Conservation (phyloP, 1,140 invertebrate genomes). For the Cheumatopsyche charites region DNA sequence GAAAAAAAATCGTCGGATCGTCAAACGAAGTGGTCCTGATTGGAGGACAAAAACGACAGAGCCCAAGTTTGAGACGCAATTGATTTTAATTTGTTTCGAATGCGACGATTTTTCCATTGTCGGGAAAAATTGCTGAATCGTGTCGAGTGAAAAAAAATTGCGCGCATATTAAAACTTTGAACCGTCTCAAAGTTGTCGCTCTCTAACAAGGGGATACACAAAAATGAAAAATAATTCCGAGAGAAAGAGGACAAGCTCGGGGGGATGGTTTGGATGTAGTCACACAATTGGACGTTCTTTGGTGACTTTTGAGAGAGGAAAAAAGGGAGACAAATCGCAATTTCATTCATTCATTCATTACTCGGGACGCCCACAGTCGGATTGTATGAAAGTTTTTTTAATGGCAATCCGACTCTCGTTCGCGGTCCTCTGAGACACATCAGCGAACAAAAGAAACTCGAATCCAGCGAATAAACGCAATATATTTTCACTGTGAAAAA, state of each 20-base stretch:
- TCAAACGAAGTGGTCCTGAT: too few species aligned
- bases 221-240: not conserved
- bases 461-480: slow-evolving; percentile 2
- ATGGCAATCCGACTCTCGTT: slow-evolving; percentile 33
- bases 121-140: too few species aligned
- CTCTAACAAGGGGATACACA: slow-evolving; percentile 9
- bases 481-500: not conserved
- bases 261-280: not conserved
- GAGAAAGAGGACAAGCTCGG: not conserved
- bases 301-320: slow-evolving; percentile 5
- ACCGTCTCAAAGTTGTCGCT: slow-evolving; percentile 12
- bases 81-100: too few species aligned
- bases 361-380: slow-evolving; percentile 6
- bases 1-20: too few species aligned
- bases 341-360: slow-evolving; percentile 46
- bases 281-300: slow-evolving; percentile 19
- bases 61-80: too few species aligned
- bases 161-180: slow-evolving; percentile 18
- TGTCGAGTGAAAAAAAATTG: not conserved
- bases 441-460: slow-evolving; percentile 20
- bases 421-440: slow-evolving; percentile 27
- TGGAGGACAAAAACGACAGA: too few species aligned
- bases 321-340: slow-evolving; percentile 36
- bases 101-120: too few species aligned
- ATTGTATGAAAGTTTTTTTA: slow-evolving; percentile 46